Percentiles rank a stretch among this genome's conserved stretches.
Conservation (phyloP, 2,797 vertebrate species). For the Masticophis lateralis region DNA sequence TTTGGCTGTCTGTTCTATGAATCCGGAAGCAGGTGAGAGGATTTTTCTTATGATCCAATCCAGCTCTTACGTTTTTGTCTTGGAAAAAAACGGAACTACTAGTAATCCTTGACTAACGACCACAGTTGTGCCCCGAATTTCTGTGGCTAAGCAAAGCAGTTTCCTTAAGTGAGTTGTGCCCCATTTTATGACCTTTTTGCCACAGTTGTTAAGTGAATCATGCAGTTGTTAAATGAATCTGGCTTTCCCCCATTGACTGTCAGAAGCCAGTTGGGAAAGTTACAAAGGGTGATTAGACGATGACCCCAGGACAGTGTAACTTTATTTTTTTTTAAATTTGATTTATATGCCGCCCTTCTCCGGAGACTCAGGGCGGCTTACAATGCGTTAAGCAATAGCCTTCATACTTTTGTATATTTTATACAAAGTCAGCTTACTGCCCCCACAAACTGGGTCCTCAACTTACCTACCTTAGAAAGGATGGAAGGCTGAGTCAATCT, state of each 20-base stretch:
- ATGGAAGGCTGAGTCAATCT: too few species aligned
- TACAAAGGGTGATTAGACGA: neutral
- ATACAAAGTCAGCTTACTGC: too few species aligned
- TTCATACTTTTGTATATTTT: too few species aligned
- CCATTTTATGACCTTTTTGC: neutral
- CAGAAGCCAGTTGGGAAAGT: neutral
- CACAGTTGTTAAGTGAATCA: neutral
- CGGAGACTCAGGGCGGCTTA: too few species aligned
- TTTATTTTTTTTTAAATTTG: too few species aligned
- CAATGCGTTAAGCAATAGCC: too few species aligned
- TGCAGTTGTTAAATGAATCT: neutral
- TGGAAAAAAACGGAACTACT: neutral
- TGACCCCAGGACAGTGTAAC: neutral
- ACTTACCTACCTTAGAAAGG: too few species aligned
- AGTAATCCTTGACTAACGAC: neutral
- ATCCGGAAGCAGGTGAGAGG: neutral
- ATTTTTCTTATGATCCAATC: neutral
- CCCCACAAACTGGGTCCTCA: too few species aligned
- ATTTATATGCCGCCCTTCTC: too few species aligned
- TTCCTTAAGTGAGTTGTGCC: neutral
- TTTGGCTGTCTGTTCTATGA: neutral
- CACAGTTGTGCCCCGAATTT: neutral
- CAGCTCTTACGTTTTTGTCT: neutral
- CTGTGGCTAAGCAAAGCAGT: neutral
- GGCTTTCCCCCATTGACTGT: neutral